Conservation (phyloP, 2,888 invertebrate species). For the Calephelis perditalis region DNA sequence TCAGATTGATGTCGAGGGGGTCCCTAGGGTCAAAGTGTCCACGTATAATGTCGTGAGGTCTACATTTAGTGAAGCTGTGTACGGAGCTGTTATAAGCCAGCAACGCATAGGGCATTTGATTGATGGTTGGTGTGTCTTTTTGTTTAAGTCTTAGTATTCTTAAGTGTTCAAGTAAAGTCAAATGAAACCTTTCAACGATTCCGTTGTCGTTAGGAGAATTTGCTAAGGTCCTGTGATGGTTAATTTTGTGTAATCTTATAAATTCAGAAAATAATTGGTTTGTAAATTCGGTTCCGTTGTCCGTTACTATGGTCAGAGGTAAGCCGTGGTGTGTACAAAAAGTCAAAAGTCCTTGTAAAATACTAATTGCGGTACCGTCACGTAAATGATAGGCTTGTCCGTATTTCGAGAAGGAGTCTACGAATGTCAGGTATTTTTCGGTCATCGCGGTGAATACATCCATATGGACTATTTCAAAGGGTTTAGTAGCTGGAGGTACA, state of each 20-base stretch:
- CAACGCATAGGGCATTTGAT: conserved; percentile 19
- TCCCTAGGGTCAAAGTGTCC: conserved; percentile 28
- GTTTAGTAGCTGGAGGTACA: no score
- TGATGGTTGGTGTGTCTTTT: conserved; percentile 13
- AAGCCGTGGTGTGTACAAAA: no score
- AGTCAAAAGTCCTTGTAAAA: no score
- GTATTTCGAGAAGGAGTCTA: no score
- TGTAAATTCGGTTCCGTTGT: conserved; percentile 20
- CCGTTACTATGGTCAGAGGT: no score
- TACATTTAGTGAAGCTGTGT: conserved; percentile 6
- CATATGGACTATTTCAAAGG: no score
- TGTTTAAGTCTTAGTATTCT: background rate
- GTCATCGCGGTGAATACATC: no score
- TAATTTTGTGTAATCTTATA: conserved; percentile 23
- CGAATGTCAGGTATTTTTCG: no score
- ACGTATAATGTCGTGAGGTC: conserved; percentile 16
- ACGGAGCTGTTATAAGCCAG: conserved; percentile 29
- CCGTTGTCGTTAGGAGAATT: no score
- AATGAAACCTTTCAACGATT: no score
- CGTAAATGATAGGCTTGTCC: background rate
- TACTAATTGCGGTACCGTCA: no score
- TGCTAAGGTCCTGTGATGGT: background rate
- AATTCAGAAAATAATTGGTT: conserved; percentile 31
- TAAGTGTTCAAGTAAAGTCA: no score
- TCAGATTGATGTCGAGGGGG: conserved; percentile 17